Evolutionary conservation across 2,113 vertebrate genomes (phyloP), one percentile per base, ranked within the genome.

Genomic region (Tinamus guttatus): DNA sequence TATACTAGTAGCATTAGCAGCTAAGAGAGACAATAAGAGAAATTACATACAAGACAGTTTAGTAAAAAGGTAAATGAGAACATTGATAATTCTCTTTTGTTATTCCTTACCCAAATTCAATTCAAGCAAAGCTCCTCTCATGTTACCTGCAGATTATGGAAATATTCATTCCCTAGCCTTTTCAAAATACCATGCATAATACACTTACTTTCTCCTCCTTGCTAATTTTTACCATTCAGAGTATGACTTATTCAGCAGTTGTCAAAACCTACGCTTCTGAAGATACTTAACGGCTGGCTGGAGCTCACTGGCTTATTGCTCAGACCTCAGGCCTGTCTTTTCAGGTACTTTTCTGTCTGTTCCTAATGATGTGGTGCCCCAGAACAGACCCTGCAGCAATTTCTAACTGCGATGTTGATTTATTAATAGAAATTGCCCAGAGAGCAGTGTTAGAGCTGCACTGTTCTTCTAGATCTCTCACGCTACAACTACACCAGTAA

Each of bases 101-200:
- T 34, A 54, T 62, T 54, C 69, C 22, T 54, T 27, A 38, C 7
- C 11, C 52, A 82, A 67, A 45, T 24, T 56, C 45, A 52, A 71
- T n/a, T 49, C 19, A 40, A 18, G 30, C 64, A 62, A 56, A 62
- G 8, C 20, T 24, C 3, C 21, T 32, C 59, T 56, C 45, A 36
- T 25, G 0, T 58, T 77, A 91, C 22, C 32, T 85, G 7, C 5
- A 5, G 15, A 7, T 40, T 0, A 1, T 22, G 6, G 24, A 64
- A 59, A 16, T 40, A 40, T 11, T 70, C 49, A 43, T 47, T 59
- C 51, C 65, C 24, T 15, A 54, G 43, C 28, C 41, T 75, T 74
- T 91, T 70, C 27, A 59, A 63, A 84, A 45, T 34, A 28, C 28
- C 34, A 40, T 11, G 18, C 15, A 4, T 13, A 70, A 65, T 17